Evolutionary conservation across 2,797 vertebrate genomes (phyloP).

Genomic region (Coreius guichenoti): DNA sequence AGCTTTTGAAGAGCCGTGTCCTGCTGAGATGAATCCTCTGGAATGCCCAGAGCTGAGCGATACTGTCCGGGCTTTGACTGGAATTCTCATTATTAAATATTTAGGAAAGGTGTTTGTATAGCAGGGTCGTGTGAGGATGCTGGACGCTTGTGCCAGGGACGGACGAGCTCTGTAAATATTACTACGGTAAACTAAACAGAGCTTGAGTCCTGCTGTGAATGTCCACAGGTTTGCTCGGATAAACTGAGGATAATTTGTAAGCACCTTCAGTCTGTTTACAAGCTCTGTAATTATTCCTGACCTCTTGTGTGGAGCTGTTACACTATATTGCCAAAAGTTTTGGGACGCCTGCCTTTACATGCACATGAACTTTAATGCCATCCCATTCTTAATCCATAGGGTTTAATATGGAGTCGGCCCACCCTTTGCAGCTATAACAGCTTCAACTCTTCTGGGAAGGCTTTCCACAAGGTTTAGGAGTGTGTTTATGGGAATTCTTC

Average conservation of each 20-base stretch:
- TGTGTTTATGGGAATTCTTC: too few relatives aligned
- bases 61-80: not conserved
- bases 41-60: conserved; percentile 26
- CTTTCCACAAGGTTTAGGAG: too few relatives aligned
- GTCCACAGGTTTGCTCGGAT: conserved; percentile 18
- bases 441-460: too few relatives aligned
- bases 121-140: conserved; percentile 2
- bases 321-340: too few relatives aligned
- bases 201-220: not conserved
- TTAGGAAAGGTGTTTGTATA: not conserved
- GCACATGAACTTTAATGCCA: too few relatives aligned
- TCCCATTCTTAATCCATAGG: too few relatives aligned
- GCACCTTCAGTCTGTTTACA: not conserved
- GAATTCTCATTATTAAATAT: conserved; percentile 16
- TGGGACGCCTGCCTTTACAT: too few relatives aligned
- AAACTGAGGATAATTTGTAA: not conserved
- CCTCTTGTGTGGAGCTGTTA: too few relatives aligned
- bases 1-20: conserved; percentile 32
- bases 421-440: too few relatives aligned
- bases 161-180: conserved; percentile 30
- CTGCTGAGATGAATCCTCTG: conserved; percentile 42
- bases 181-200: conserved; percentile 18
- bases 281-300: not conserved
- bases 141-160: not conserved
- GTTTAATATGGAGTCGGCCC: too few relatives aligned